Evolutionary conservation across 2,113 vertebrate genomes (phyloP), one percentile per base, ranked within the genome.

Genomic region (Genyomyrus donnyi): DNA sequence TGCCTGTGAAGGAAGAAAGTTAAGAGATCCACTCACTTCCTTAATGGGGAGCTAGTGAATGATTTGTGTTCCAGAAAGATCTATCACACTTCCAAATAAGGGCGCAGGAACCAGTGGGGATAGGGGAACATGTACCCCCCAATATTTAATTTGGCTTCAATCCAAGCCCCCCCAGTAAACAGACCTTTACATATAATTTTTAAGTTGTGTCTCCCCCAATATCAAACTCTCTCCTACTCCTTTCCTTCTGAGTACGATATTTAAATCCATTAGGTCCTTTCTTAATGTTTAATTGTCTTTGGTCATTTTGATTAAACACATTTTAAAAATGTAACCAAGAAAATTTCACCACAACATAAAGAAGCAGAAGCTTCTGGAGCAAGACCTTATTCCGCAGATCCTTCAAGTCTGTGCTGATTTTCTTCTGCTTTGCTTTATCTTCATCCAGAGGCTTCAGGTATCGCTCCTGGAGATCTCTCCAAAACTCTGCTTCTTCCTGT

Each of bases 371-470:
- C n/a, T 70, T 31, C 49, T 35, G 48, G n/a, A 87, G 6, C 6
- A 24, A 83, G n/a, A 95, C 94, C 91, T 93, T 95, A 91, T 96
- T 96, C 85, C 95, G 94, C 1, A 96, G 91, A 0, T 90, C 83
- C 90, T 1, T 84, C 24, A 95, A 92, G 7, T 94, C 93, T 24
- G 24, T 85, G 5, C 48, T 10, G 0, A 94, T 91, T 90, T 93
- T 91, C 50, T 93, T 87, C 66, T 95, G 93, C 53, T 87, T 91
- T n/a, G 91, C 91, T 92, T 94, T 93, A 90, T 95, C 91, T 1
- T 91, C 89, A 2, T 85, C 48, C 24, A 95, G 89, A 89, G 95
- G 95, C 50, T 94, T 45, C 27, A 96, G 93, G 84, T 95, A 95
- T 13, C 66, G 90, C 7, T 90, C 88, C 88, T 90, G 92, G 31